phyloP scores from a whole-genome alignment of 2,888 invertebrate species.

The Epistrophe grossulariae region DNA sequence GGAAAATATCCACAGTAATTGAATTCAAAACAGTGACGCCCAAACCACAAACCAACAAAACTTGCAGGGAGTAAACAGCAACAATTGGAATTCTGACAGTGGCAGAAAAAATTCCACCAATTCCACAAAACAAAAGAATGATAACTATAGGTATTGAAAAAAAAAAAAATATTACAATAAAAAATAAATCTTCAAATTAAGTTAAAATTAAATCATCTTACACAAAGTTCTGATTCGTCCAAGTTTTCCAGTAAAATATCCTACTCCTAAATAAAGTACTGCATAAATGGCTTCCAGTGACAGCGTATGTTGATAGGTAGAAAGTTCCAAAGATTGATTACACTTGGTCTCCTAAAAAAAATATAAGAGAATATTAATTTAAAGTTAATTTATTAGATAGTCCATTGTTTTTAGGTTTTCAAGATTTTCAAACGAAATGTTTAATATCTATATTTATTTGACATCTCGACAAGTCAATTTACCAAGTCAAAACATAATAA shows the following conservation, averaged over 20 bases:
- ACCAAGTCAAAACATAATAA: not conserved
- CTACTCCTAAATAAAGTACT: constrained; percentile 76
- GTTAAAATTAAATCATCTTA: constrained; percentile 39
- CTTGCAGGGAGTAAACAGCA: constrained; percentile 50
- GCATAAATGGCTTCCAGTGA: constrained; percentile 79
- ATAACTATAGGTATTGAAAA: constrained; percentile 42
- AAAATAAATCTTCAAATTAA: too few species aligned
- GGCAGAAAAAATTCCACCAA: constrained; percentile 50
- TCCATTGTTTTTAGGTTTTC: not conserved
- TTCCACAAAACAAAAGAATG: constrained; percentile 55
- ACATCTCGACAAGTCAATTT: too few species aligned
- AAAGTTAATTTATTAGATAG: not conserved
- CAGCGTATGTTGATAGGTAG: constrained; percentile 79
- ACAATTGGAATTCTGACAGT: constrained; percentile 52
- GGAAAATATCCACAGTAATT: constrained; percentile 65
- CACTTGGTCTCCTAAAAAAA: constrained; percentile 35
- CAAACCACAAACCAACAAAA: constrained; percentile 56
- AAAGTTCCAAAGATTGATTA: constrained; percentile 77
- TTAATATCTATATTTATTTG: too few species aligned
- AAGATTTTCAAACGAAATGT: too few species aligned
- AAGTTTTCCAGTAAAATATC: constrained; percentile 77
- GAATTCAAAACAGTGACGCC: constrained; percentile 58
- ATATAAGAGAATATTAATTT: not conserved
- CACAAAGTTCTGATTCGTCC: constrained; percentile 78
- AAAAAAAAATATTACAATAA: not conserved